These are phyloP conservation scores for Ageneiosus marmoratus DNA, from an alignment of 2,113 vertebrate species.

Conservation along the genomic window DNA sequence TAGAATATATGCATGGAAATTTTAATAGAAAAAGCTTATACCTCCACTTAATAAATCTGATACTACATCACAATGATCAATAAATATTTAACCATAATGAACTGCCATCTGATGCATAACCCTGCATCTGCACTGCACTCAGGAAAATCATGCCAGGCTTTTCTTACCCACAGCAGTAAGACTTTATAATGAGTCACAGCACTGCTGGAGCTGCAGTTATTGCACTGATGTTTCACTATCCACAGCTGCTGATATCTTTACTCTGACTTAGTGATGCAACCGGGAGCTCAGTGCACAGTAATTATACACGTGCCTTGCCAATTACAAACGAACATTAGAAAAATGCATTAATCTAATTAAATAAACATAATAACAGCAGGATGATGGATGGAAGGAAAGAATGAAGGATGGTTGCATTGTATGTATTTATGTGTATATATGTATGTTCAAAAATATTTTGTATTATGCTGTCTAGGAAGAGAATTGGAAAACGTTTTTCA, in stretches of 20 bases:
- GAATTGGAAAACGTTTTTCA: too few relatives aligned
- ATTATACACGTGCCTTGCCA: not conserved
- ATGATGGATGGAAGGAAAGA: not conserved
- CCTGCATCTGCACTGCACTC: not conserved
- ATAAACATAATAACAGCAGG: not conserved
- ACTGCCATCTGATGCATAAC: not conserved
- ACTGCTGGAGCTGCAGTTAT: constrained; percentile 25
- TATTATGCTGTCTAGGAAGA: not conserved
- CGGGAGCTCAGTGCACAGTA: not conserved
- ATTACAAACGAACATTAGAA: not conserved
- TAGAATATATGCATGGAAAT: not conserved
- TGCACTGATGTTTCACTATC: constrained; percentile 29
- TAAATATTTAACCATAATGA: not conserved
- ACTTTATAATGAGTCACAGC: constrained; percentile 10
- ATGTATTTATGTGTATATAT: not conserved
- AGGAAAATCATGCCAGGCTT: not conserved
- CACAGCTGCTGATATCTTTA: not conserved
- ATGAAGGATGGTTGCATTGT: not conserved
- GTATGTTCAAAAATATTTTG: too few relatives aligned
- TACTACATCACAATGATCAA: not conserved
- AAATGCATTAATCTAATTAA: too few relatives aligned
- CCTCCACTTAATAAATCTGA: not conserved
- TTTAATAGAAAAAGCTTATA: not conserved
- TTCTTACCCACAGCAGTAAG: not conserved
- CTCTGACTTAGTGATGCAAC: constrained; percentile 9